Base-by-base conservation (phyloP, 2,113 vertebrate genomes). In the Takifugu bimaculatus region DNA sequence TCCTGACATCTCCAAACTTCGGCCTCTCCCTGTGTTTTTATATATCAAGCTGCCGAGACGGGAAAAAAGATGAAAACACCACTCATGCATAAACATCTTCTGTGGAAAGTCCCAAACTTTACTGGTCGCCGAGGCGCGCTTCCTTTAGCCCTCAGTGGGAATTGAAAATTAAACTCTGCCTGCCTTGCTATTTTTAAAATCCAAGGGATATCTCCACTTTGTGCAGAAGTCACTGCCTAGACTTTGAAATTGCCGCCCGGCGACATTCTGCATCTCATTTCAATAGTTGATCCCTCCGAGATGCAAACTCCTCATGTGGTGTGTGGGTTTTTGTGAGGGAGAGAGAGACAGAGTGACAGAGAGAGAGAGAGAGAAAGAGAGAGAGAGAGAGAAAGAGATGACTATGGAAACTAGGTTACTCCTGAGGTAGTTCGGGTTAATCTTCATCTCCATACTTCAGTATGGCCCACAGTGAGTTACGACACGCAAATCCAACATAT, bases 211-310 rank as follows among this genome's bases (percentile, higher is more conserved):
- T n/a, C 32, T 42, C 1, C 13, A 27, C 6, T 54, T 28, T 12
- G 7, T 28, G 56, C 13, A 2, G 20, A 11, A 35, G 11, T 5
- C 29, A 50, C 10, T 50, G 60, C 20, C 27, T 35, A n/a, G 54
- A 72, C 69, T 88, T 86, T 85, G 65, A 87, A 88, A 84, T 84
- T 71, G 80, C 80, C 81, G 70, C 65, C 53, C 57, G 50, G 45
- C 48, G 32, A n/a, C 28, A 39, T 39, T 20, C 32, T 47, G 61
- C 13, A n/a, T 47, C 52, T 42, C 54, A 20, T 13, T 63, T 54
- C 53, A 69, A 26, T 65, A 51, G 59, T 28, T 57, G 44, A 35
- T 44, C 69, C 53, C 42, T 20, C 15, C 6, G 6, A 70, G 57
- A 57, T 66, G 56, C 32, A 54, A 50, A 10, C 26, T 9, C 27